These are phyloP conservation scores for Drosophila albomicans DNA, from an alignment of 1,140 invertebrate genomes.

Conservation along the genomic window DNA sequence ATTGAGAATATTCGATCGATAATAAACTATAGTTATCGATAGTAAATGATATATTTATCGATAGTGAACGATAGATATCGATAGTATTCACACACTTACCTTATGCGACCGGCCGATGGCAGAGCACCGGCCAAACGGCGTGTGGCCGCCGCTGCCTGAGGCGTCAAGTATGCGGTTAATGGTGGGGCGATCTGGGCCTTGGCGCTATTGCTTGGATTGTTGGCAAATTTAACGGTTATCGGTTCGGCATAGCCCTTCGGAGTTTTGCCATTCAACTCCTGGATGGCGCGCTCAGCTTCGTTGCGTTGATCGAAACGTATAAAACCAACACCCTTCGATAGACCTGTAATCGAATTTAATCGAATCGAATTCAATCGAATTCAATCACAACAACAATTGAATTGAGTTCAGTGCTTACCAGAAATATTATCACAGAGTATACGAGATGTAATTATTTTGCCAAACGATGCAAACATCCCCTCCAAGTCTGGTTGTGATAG, in stretches of 20 bases:
- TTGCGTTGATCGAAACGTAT: slow-evolving; percentile 88
- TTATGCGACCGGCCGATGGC: slow-evolving; percentile 81
- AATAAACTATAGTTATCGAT: no score
- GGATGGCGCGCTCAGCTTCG: slow-evolving; percentile 87
- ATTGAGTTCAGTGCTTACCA: slow-evolving; percentile 77
- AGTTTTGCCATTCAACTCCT: slow-evolving; percentile 87
- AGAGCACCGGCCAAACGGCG: slow-evolving; percentile 77
- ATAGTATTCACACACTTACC: slow-evolving; percentile 52
- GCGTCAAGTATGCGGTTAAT: slow-evolving; percentile 86
- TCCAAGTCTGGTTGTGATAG: slow-evolving; percentile 94
- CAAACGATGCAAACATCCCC: slow-evolving; percentile 92
- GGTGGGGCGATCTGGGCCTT: slow-evolving; percentile 86
- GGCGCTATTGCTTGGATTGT: slow-evolving; percentile 88
- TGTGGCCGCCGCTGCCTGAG: slow-evolving; percentile 80
- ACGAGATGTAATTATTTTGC: slow-evolving; percentile 94
- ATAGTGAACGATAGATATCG: not conserved
- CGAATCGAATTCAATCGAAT: not conserved
- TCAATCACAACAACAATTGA: not conserved
- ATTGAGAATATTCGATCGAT: not conserved
- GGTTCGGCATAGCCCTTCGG: slow-evolving; percentile 87
- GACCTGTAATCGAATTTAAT: slow-evolving; percentile 75
- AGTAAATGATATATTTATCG: slow-evolving; percentile 14
- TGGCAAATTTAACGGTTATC: slow-evolving; percentile 88
- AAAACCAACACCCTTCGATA: slow-evolving; percentile 87
- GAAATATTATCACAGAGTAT: slow-evolving; percentile 95